These are phyloP conservation scores for Drosophila busckii DNA, from an alignment of 1,140 invertebrate genomes.

Conservation along the genomic window DNA sequence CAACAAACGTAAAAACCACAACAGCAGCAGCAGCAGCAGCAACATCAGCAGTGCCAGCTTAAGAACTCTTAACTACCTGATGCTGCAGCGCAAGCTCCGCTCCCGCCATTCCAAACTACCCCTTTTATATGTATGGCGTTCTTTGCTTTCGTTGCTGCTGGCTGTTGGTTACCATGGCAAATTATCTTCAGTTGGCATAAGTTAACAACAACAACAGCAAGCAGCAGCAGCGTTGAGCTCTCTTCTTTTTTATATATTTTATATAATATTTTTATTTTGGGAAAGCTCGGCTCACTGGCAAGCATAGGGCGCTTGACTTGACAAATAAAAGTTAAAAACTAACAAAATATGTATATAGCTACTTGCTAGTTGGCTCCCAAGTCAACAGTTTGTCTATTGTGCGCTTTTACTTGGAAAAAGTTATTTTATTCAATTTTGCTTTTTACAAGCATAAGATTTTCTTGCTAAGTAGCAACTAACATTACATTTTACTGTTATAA, in stretches of 20 bases:
- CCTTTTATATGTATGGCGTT: slow-evolving; percentile 25
- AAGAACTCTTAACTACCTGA: slow-evolving; percentile 69
- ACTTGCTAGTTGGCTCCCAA: slow-evolving; percentile 12
- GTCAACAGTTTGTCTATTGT: too few species aligned
- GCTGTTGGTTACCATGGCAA: slow-evolving; percentile 65
- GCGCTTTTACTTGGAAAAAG: too few species aligned
- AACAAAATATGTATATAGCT: slow-evolving; percentile 28
- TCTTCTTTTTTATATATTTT: slow-evolving; percentile 47
- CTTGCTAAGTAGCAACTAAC: too few species aligned
- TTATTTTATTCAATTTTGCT: slow-evolving; percentile 10
- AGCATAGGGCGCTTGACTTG: slow-evolving; percentile 29
- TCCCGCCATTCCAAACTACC: background rate
- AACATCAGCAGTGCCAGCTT: slow-evolving; percentile 32
- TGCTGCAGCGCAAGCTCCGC: slow-evolving; percentile 21
- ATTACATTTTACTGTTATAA: too few species aligned
- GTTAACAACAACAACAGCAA: slow-evolving; percentile 49
- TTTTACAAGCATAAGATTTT: too few species aligned
- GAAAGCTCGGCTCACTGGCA: too few species aligned
- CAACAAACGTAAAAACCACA: slow-evolving; percentile 71
- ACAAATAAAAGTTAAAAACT: slow-evolving; percentile 56
- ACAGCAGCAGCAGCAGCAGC: slow-evolving; percentile 19
- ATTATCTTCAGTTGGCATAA: slow-evolving; percentile 72
- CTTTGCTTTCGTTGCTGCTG: slow-evolving; percentile 48
- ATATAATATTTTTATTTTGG: too few species aligned
- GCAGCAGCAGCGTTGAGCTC: slow-evolving; percentile 23